Base-by-base conservation (phyloP, 2,113 vertebrate genomes). In the Zosterops hypoxanthus region DNA sequence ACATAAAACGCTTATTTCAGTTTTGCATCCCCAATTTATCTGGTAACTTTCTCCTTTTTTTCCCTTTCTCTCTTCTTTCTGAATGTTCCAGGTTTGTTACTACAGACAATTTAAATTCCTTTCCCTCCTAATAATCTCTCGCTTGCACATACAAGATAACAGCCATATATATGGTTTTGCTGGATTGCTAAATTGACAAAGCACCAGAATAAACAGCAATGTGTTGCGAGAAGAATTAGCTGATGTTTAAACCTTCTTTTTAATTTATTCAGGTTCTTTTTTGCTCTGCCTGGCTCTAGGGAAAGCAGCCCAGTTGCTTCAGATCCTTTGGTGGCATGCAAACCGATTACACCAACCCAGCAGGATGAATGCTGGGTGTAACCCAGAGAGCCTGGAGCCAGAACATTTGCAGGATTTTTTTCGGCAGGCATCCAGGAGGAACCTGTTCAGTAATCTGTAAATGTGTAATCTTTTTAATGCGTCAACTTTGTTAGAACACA, bases 391-490 rank as follows among this genome's bases (percentile, higher is more conserved):
- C 88, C 82, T 72, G 13, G 65, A 88, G 86, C 76, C 65, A 81
- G 92, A 84, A 56, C 71, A 64, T 68, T 86, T 81, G 76, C 60
- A 64, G 88, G 76, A 5, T 57, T 84, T 90, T 86, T 86, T 93
- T 59, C 13, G 11, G 82, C 92, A 88, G 69, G 26, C 71, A 31
- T 92, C 90, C 93, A 96, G 85, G 72, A 65, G 63, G 92, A 96
- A 92, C 82, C 95, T 88, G 64, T 92, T 92, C 85, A 57, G 82
- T 94, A 96, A 94, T 94, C 92, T 95, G 76, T 36, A 68, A 75
- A 94, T 42, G 60, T 81, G 82, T 96, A 95, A 96, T 96, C 85
- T 90, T 94, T 96, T 95, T 93, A 94, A 86, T 53, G 76, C 7
- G 0, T 86, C 65, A 78, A 53, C 79, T 90, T 96, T 52, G 88